phyloP scores from a whole-genome alignment of 2,797 vertebrate genomes.

The Erithacus rubecula region DNA sequence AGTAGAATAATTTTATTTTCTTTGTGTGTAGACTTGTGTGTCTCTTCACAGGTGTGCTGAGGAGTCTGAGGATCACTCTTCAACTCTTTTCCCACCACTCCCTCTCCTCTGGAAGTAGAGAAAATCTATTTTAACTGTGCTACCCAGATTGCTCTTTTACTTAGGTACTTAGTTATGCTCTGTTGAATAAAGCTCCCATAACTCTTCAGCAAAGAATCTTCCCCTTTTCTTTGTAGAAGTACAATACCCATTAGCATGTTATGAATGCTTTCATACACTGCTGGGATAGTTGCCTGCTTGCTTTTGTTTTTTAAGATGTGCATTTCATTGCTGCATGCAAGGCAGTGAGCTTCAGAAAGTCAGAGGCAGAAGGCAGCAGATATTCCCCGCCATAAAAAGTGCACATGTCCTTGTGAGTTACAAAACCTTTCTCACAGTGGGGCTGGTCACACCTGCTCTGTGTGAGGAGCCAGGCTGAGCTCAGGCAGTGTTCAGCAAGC shows the following conservation, averaged over 20 bases:
- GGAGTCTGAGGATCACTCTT: neutral
- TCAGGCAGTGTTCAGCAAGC: neutral
- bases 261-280: neutral
- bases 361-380: neutral
- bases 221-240: neutral
- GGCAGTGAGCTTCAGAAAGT: neutral
- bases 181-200: neutral
- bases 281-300: neutral
- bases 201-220: neutral
- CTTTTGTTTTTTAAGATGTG: neutral
- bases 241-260: neutral
- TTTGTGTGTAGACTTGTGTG: neutral
- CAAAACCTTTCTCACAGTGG: neutral
- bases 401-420: neutral
- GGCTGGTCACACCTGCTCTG: fast-evolving
- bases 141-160: neutral
- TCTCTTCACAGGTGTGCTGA: neutral
- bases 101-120: neutral
- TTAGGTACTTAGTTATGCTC: neutral
- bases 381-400: fast-evolving
- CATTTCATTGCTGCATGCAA: neutral
- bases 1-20: neutral
- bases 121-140: neutral
- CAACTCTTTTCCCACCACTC: fast-evolving
- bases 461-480: neutral